Base-by-base conservation (phyloP, 1,140 invertebrate genomes). In the Caenorhabditis latens region DNA sequence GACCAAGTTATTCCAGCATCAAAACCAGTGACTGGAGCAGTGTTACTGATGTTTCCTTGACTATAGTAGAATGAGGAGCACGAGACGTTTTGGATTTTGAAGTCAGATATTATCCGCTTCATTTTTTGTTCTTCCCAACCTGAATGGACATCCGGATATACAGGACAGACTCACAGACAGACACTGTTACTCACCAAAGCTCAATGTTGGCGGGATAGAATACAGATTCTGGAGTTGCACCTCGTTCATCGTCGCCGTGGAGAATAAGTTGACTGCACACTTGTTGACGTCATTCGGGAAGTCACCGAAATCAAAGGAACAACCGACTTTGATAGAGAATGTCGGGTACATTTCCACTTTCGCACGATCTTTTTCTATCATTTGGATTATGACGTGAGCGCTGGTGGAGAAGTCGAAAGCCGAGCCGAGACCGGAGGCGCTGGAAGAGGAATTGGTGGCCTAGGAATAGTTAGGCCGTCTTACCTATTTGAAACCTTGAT, bases 331-430 rank as follows among this genome's bases (percentile, higher is more conserved):
- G 14, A 91, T 90, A 8, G 89, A 87, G 85, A 91, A 91, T 42
- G 90, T 92, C 32, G 91, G 91, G 63, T 92, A 91, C 53, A 90
- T 88, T 85, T 91, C 91, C 24, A 91, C 89, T 84, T 90, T 89
- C 14, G 90, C 84, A 19, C 83, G 48, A 50, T 88, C 58, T 48
- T 88, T 61, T 42, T 61, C 71, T 6, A 85, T 19, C 40, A 90
- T 90, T 86, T 91, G 89, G 16, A 91, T 85, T 13, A 89, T 88
- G 13, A 90, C 90, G 83, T 91, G 91, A n/a, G 91, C 91, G 24
- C 87, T 79, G 53, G 83, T 86, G 67, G 89, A 91, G 43, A 91
- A 90, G 58, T 92, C 91, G 79, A 91, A 92, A 57, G 90, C 89
- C 24, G 89, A 88, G 61, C 88, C 92, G 14, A 91, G 90, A 63